A percentile compares a stretch with the other conserved stretches of the same genome.
Evolutionary conservation across 2,888 invertebrate genomes (phyloP).

Genomic region (Octodonta nipae): DNA sequence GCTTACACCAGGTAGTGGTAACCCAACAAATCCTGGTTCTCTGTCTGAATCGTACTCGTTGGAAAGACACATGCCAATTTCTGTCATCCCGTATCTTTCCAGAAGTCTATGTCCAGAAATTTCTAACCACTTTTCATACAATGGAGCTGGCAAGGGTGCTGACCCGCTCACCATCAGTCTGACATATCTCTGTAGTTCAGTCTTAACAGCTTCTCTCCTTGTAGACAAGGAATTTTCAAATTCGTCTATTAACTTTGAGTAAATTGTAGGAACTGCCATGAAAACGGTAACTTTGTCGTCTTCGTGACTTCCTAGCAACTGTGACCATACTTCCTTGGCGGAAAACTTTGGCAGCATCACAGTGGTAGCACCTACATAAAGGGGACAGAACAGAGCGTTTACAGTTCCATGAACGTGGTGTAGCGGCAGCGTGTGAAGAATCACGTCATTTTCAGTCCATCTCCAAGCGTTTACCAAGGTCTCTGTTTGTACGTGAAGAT

Average conservation of each 20-base stretch:
- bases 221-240: slow-evolving; percentile 51
- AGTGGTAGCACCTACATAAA: slow-evolving; percentile 63
- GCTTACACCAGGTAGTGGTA: slow-evolving; percentile 57
- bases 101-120: slow-evolving; percentile 57
- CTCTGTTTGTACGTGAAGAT: slow-evolving; percentile 53
- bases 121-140: slow-evolving; percentile 62
- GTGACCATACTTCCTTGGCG: slow-evolving; percentile 53
- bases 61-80: slow-evolving; percentile 75
- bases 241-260: slow-evolving; percentile 61
- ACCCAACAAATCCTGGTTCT: slow-evolving; percentile 55
- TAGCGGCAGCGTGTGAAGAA: slow-evolving; percentile 68
- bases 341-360: slow-evolving; percentile 57
- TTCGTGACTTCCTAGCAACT: slow-evolving; percentile 54
- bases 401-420: slow-evolving; percentile 79
- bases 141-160: slow-evolving; percentile 61
- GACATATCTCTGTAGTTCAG: slow-evolving; percentile 36
- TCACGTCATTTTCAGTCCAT: slow-evolving; percentile 52
- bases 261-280: slow-evolving; percentile 86
- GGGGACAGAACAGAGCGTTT: slow-evolving; percentile 63
- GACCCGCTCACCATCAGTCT: slow-evolving; percentile 54
- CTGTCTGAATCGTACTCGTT: slow-evolving; percentile 55
- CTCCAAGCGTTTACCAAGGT: slow-evolving; percentile 61
- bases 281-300: slow-evolving; percentile 55
- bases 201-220: slow-evolving; percentile 41
- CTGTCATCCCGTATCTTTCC: slow-evolving; percentile 61